phyloP scores from a whole-genome alignment of 2,113 vertebrate genomes.

The Eurypyga helias region DNA sequence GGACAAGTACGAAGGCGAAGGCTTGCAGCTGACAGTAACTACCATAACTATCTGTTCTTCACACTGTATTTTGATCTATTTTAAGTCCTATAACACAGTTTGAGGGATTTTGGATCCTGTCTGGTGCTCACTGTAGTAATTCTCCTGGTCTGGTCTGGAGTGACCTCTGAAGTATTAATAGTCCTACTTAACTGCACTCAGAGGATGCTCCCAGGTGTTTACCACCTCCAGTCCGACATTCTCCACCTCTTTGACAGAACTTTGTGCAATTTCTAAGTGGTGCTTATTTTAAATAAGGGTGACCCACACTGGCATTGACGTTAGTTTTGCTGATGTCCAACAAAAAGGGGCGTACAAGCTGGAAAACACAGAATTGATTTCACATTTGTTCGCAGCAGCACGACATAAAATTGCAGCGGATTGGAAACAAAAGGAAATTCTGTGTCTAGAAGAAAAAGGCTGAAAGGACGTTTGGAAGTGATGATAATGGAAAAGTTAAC shows the following conservation, averaged over 20 bases:
- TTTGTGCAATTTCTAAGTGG: not conserved
- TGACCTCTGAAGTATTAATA: not conserved
- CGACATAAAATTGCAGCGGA: not conserved
- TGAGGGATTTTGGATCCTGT: not conserved
- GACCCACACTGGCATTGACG: not conserved
- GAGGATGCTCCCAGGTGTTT: not conserved
- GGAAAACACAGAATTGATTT: constrained; percentile 42
- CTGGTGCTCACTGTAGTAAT: not conserved
- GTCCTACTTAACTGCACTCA: not conserved
- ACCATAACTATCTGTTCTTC: not conserved
- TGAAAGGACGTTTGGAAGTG: constrained; percentile 21
- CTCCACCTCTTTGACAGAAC: not conserved
- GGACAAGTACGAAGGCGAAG: not conserved
- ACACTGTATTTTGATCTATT: not conserved
- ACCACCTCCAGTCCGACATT: not conserved
- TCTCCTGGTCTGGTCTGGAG: not conserved
- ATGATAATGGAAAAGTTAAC: constrained; percentile 45
- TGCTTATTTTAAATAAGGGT: not conserved
- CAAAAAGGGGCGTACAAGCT: not conserved
- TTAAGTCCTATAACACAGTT: not conserved
- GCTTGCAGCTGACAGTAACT: not conserved
- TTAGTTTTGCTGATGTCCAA: not conserved
- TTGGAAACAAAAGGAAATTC: constrained; percentile 31
- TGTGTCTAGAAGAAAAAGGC: not conserved
- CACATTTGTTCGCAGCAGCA: constrained; percentile 3